Evolutionary conservation across 1,140 invertebrate species (phyloP).

Genomic region (Drosophila pectinifera): DNA sequence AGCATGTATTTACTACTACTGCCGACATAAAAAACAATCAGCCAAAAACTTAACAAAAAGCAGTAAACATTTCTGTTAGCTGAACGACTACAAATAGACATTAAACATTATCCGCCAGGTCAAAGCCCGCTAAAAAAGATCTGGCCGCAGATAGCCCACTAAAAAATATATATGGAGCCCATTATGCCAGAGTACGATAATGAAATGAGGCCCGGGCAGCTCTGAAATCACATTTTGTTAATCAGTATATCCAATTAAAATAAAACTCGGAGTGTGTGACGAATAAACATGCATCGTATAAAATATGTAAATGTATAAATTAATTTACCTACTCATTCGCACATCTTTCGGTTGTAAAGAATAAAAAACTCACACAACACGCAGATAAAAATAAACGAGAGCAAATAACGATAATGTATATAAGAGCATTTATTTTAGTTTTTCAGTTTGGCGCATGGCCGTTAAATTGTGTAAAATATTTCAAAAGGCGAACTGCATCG

Average conservation of each 20-base stretch:
- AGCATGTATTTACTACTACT: conserved; percentile 25
- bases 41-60: conserved; percentile 21
- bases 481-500: conserved; percentile 41
- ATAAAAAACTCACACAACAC: conserved; percentile 47
- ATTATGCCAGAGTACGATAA: conserved; percentile 24
- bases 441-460: conserved; percentile 31
- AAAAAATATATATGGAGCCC: conserved; percentile 24
- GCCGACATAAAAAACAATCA: conserved; percentile 17
- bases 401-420: conserved; percentile 51
- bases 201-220: conserved; percentile 15
- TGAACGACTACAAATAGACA: conserved; percentile 41
- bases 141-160: conserved; percentile 24
- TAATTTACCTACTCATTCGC: conserved; percentile 75
- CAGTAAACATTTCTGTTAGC: conserved; percentile 29
- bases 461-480: conserved; percentile 59
- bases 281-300: conserved; percentile 32
- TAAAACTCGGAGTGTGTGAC: conserved; percentile 46
- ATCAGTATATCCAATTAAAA: conserved; percentile 70
- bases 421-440: conserved; percentile 35
- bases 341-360: conserved; percentile 74
- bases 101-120: conserved; percentile 21
- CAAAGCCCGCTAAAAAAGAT: conserved; percentile 35
- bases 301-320: conserved; percentile 66
- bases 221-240: conserved; percentile 68
- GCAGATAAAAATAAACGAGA: conserved; percentile 43